Conservation (phyloP, 2,113 vertebrate species). For the Grallaria varia region DNA sequence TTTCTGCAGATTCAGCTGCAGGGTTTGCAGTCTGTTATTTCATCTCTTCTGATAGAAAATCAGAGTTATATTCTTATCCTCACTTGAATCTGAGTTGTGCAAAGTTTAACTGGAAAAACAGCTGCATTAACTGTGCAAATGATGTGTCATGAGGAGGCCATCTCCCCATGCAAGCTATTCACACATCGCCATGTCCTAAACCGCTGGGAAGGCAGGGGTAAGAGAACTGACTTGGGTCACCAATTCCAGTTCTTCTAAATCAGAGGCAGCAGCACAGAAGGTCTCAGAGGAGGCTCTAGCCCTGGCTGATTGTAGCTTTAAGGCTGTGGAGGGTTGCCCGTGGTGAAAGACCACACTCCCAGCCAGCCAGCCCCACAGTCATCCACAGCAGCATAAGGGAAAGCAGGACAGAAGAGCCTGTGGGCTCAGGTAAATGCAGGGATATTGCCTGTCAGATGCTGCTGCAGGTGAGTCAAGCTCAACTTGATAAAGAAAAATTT, state of each 20-base stretch:
- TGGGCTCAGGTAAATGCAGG: neutral
- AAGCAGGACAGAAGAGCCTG: neutral
- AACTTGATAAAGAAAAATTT: accelerated
- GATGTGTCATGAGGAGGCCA: neutral
- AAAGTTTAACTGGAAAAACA: neutral
- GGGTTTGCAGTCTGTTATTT: neutral
- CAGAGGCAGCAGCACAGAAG: neutral
- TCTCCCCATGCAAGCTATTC: neutral
- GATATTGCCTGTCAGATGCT: neutral
- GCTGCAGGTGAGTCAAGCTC: accelerated
- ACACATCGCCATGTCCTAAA: neutral
- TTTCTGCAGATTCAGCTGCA: neutral
- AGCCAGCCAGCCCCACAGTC: too few relatives aligned
- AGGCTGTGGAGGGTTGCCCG: neutral
- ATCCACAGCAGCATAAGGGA: neutral
- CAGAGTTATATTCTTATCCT: neutral
- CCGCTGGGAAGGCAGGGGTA: neutral
- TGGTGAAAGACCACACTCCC: neutral
- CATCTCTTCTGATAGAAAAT: neutral
- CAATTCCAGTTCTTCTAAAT: neutral
- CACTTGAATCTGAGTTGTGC: neutral
- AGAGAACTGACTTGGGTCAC: neutral
- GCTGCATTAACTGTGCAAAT: neutral
- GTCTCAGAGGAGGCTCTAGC: neutral
- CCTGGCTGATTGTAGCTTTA: accelerated